Conservation (phyloP, 2,888 invertebrate species). For the Epinotia demarniana region DNA sequence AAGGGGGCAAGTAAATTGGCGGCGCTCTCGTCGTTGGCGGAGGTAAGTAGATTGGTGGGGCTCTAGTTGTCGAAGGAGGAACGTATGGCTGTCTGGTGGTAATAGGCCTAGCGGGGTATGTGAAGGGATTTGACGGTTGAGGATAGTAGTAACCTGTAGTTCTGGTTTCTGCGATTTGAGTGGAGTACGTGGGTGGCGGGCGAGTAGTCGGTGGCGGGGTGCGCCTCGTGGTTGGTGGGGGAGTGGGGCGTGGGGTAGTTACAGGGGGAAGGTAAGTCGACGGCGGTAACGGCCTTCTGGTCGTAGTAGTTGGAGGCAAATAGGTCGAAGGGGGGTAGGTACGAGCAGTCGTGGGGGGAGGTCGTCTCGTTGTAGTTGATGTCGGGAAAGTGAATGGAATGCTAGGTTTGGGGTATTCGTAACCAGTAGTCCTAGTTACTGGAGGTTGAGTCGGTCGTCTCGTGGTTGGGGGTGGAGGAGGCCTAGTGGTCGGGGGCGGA, state of each 20-base stretch:
- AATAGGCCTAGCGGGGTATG: conserved; percentile 40
- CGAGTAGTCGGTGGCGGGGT: conserved; percentile 36
- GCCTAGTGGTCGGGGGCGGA: conserved; percentile 11
- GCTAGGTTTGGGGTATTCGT: conserved; percentile 63
- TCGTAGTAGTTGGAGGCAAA: conserved; percentile 47
- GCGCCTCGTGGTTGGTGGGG: conserved; percentile 46
- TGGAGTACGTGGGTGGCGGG: conserved; percentile 27
- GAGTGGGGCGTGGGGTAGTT: conserved; percentile 50
- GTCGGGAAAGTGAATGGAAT: conserved; percentile 63
- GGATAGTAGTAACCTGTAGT: conserved; percentile 49
- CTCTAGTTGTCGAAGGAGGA: conserved; percentile 48
- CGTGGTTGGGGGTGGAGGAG: conserved; percentile 37
- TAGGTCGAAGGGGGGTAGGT: conserved; percentile 45
- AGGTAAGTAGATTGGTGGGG: conserved; percentile 52
- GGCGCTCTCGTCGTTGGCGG: conserved; percentile 49
- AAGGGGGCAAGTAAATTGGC: conserved; percentile 52
- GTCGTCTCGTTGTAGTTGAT: conserved; percentile 48
- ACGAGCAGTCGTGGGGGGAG: conserved; percentile 44
- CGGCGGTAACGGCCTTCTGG: conserved; percentile 42
- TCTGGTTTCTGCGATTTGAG: conserved; percentile 41
- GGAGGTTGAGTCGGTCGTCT: conserved; percentile 44
- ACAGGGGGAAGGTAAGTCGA: conserved; percentile 48
- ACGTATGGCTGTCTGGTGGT: conserved; percentile 48
- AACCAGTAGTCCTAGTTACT: conserved; percentile 61
- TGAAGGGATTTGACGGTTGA: conserved; percentile 46